phyloP scores from a whole-genome alignment of 1,140 invertebrate species.

The Scylla paramamosain region DNA sequence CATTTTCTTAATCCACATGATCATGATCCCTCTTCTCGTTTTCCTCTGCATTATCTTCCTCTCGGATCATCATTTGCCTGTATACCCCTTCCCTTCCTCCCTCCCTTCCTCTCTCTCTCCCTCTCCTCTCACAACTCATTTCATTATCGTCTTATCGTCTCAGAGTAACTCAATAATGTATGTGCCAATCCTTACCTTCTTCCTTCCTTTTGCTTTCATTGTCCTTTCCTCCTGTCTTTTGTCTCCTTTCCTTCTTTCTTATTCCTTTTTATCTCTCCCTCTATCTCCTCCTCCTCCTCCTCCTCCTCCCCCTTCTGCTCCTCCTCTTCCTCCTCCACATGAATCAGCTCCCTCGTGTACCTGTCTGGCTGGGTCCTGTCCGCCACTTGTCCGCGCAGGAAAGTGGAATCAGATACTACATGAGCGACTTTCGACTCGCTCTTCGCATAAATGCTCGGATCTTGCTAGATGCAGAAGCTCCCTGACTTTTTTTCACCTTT shows the following conservation, averaged over 20 bases:
- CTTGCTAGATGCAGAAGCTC: neutral
- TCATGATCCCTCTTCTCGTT: too few relatives aligned
- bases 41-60: too few relatives aligned
- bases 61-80: too few relatives aligned
- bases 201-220: neutral
- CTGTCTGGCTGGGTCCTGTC: neutral
- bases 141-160: neutral
- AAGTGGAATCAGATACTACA: slow-evolving; percentile 14
- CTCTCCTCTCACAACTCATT: neutral
- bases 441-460: neutral
- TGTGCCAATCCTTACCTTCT: neutral
- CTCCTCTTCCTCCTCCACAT: neutral
- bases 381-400: neutral
- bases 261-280: neutral
- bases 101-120: neutral
- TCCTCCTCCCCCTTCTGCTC: neutral
- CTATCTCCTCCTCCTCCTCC: neutral
- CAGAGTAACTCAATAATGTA: neutral
- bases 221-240: neutral
- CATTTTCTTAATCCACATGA: too few relatives aligned
- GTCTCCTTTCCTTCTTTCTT: neutral
- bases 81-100: neutral
- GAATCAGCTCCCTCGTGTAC: slow-evolving; percentile 1
- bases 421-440: slow-evolving; percentile 11
- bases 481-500: neutral